Percentiles rank a stretch among this genome's conserved stretches.
phyloP scores from a whole-genome alignment of 1,140 invertebrate genomes.

The Prorops nasuta region DNA sequence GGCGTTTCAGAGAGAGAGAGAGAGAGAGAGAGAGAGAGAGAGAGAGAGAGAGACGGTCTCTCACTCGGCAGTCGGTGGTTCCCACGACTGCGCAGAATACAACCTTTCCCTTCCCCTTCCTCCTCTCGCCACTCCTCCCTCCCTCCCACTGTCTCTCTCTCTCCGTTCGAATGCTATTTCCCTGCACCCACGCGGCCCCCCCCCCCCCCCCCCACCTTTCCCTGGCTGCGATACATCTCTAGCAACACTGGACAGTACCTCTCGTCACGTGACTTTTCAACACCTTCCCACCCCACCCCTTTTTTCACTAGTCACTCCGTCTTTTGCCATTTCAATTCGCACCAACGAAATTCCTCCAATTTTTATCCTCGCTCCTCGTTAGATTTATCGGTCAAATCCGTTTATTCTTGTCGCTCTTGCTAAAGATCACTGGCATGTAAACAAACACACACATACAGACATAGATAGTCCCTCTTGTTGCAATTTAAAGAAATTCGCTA shows the following conservation, averaged over 20 bases:
- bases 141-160: constrained; percentile 13
- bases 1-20: not conserved
- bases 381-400: no score
- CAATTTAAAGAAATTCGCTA: no score
- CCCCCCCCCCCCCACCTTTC: constrained; percentile 11
- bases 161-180: not conserved
- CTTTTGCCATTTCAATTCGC: no score
- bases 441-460: no score
- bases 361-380: no score
- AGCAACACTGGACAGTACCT: no score
- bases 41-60: constrained; percentile 11
- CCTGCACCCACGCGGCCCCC: not conserved
- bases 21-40: not conserved
- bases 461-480: no score
- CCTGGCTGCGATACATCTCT: no score
- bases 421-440: no score
- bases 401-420: no score
- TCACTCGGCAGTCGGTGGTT: constrained; percentile 35
- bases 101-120: constrained; percentile 38
- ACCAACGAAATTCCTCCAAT: not conserved
- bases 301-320: constrained; percentile 7
- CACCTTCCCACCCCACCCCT: not conserved
- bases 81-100: constrained; percentile 42
- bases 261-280: no score
- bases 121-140: not conserved